Percentiles rank a stretch among this genome's conserved stretches.
These are phyloP conservation scores for Mormyrops attenuatus DNA, from an alignment of 2,797 vertebrate species.

Conservation along the genomic window DNA sequence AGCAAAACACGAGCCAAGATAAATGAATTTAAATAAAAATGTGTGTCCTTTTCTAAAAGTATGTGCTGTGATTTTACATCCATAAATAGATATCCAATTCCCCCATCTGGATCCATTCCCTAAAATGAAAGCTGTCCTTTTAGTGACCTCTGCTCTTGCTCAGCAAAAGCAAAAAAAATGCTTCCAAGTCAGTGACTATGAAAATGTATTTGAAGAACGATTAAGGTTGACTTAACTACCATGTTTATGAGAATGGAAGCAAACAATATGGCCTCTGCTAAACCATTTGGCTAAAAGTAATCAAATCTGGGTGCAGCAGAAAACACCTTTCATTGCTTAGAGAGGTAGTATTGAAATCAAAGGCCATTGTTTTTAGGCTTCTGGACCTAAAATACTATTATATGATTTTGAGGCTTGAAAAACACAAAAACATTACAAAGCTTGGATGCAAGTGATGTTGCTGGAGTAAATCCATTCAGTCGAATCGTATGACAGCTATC, in stretches of 20 bases:
- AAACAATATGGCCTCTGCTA: not conserved
- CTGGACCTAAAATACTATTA: not conserved
- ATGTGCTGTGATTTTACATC: not conserved
- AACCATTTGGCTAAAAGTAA: not conserved
- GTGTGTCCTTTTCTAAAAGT: not conserved
- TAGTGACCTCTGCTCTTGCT: not conserved
- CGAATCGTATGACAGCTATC: not conserved
- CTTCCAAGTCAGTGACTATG: not conserved
- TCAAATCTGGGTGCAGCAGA: not conserved
- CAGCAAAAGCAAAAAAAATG: not conserved
- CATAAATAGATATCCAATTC: not conserved
- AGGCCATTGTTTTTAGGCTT: not conserved
- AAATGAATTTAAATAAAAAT: not conserved
- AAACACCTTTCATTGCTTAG: not conserved
- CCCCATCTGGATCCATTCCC: not conserved
- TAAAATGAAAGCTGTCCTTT: not conserved
- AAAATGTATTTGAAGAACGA: not conserved
- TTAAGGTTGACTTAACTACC: not conserved
- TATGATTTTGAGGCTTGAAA: not conserved
- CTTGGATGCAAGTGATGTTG: not conserved
- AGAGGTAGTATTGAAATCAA: not conserved
- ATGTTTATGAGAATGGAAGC: not conserved
- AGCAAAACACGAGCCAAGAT: not conserved
- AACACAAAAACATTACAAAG: not conserved
- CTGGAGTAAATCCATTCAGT: not conserved